Evolutionary conservation across 2,797 vertebrate genomes (phyloP), one percentile per base, ranked within the genome.

Genomic region (Lithobates sylvaticus): DNA sequence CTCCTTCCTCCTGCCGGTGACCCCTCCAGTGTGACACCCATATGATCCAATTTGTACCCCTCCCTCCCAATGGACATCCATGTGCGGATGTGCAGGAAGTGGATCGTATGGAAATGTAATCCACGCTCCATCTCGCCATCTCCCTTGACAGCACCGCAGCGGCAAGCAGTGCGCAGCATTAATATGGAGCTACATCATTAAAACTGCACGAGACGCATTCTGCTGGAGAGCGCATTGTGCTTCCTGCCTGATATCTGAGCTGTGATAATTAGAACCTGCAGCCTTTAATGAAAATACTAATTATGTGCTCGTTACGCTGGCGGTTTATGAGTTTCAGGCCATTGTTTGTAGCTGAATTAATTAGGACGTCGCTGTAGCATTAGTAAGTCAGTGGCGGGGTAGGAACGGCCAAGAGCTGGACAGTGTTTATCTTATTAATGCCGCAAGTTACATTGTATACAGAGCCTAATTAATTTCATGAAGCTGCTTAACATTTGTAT

Each of bases 261-360:
- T 54, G 50, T 54, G 50, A 54, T 26, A 26, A 65, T 65, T 58
- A 72, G 39, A 54, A 29, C 42, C 78, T 70, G 67, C 67, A 32
- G 78, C 7, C 26, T 44, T 32, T 81, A 81, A 81, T 81, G 42
- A 70, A 81, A 70, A 81, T 71, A 58, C 68, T 70, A 47, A 81
- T 81, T 44, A 80, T 69, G 10, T 23, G 10, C 78, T 69, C 23
- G 26, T 69, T 71, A 81, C 58, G 36, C 76, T 64, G 21, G 61
- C 61, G 9, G 36, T 23, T 23, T 73, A 23, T 71, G 68, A 15
- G 68, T 32, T 71, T 64, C 42, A 77, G 42, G 75, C 21, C 54
- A 77, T 36, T 58, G 32, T 36, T 36, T 77, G 47, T 13, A 61
- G 27, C 16, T 64, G 32, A 77, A 61, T 77, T 36, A 47, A 75